These are phyloP conservation scores for Apostichopus californicus DNA, from an alignment of 35 echinoderm and acorn worm genomes.

Conservation along the genomic window DNA sequence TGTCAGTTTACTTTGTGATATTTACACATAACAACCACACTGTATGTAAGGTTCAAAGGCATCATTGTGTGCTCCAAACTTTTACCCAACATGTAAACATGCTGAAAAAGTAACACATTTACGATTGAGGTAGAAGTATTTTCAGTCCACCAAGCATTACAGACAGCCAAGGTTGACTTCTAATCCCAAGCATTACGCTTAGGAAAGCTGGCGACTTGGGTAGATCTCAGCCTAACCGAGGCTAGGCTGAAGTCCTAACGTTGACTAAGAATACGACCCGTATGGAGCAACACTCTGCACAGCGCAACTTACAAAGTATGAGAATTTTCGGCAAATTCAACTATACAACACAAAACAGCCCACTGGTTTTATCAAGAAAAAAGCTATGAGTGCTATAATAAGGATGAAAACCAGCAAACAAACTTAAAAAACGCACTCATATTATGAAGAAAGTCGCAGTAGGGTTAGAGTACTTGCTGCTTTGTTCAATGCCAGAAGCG, in stretches of 20 bases:
- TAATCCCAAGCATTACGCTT: neutral
- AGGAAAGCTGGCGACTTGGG: neutral
- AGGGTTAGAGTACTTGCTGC: slow-evolving; percentile 25
- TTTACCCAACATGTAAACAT: slow-evolving; percentile 22
- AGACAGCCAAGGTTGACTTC: neutral
- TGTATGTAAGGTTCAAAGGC: neutral
- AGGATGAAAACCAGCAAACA: slow-evolving; percentile 37
- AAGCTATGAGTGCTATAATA: neutral
- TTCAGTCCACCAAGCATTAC: slow-evolving; percentile 2
- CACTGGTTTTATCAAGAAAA: slow-evolving; percentile 5
- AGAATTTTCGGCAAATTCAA: slow-evolving; percentile 4
- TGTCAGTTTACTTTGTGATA: slow-evolving; percentile 36
- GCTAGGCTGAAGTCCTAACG: slow-evolving; percentile 11
- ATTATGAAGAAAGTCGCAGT: neutral
- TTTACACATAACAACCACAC: neutral
- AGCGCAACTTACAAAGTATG: neutral
- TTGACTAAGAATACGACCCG: slow-evolving; percentile 4
- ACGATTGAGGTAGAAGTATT: slow-evolving; percentile 13
- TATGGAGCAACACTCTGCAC: slow-evolving; percentile 12
- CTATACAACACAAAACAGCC: neutral
- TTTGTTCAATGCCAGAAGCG: neutral
- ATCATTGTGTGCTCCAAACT: slow-evolving; percentile 6
- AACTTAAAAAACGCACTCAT: slow-evolving; percentile 9
- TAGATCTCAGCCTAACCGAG: neutral
- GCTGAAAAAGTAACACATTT: neutral